Conservation (phyloP, 2,113 vertebrate genomes). For the Sander lucioperca region DNA sequence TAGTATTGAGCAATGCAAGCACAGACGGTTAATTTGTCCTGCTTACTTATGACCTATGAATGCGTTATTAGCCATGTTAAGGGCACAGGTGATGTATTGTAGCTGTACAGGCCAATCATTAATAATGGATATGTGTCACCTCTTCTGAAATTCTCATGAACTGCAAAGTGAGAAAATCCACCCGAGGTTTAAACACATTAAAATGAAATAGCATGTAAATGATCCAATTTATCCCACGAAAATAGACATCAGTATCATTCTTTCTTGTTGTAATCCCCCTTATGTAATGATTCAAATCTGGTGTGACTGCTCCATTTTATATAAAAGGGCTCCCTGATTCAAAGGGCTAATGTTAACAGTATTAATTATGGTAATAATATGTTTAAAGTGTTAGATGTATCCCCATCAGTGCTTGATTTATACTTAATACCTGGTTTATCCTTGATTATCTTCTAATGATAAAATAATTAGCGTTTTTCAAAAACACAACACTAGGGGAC, state of each 20-base stretch:
- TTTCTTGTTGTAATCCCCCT: constrained; percentile 44
- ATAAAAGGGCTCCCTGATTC: constrained; percentile 28
- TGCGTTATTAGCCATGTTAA: constrained; percentile 78
- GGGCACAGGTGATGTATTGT: constrained; percentile 77
- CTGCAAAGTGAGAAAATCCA: constrained; percentile 64
- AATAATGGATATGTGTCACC: constrained; percentile 78
- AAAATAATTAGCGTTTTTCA: constrained; percentile 65
- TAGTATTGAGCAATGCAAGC: constrained; percentile 77
- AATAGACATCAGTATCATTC: constrained; percentile 29
- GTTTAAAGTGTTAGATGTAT: constrained; percentile 48
- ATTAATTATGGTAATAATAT: constrained; percentile 64
- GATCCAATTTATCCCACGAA: constrained; percentile 37
- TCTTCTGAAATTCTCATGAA: constrained; percentile 71
- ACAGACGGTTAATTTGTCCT: constrained; percentile 79
- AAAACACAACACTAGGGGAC: constrained; percentile 37
- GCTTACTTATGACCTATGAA: constrained; percentile 81
- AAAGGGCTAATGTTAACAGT: constrained; percentile 43
- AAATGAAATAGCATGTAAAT: constrained; percentile 65
- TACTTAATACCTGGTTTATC: constrained; percentile 64
- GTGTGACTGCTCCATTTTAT: constrained; percentile 35
- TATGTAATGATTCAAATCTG: constrained; percentile 52
- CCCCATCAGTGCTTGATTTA: constrained; percentile 44
- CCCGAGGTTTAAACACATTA: constrained; percentile 45
- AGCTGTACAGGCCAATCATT: constrained; percentile 66
- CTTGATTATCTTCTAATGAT: constrained; percentile 70